These are phyloP conservation scores for Dendroctonus valens DNA, from an alignment of 1,140 invertebrate genomes.

Conservation along the genomic window DNA sequence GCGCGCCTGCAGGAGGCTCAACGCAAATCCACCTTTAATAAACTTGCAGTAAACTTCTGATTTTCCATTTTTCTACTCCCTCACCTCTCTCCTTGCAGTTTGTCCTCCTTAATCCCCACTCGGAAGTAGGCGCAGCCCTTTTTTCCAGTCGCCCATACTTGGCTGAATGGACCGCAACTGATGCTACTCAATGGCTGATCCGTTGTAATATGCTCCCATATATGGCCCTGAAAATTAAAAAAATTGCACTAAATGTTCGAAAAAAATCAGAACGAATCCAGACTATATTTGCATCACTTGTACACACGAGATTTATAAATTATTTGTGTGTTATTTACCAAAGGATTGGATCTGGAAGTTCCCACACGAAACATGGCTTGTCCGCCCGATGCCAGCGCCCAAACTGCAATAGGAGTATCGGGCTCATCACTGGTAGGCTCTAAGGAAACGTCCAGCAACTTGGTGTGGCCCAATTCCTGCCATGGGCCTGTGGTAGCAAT, in stretches of 20 bases:
- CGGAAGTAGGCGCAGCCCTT: constrained; percentile 82
- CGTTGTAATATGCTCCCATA: constrained; percentile 77
- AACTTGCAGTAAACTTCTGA: not conserved
- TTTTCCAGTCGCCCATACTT: constrained; percentile 83
- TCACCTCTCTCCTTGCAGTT: constrained; percentile 59
- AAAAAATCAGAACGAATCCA: too few relatives aligned
- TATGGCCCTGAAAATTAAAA: constrained; percentile 57
- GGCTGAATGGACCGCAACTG: constrained; percentile 63
- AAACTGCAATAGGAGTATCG: constrained; percentile 58
- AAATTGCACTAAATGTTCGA: too few relatives aligned
- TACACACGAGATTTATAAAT: too few relatives aligned
- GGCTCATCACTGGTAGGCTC: constrained; percentile 51
- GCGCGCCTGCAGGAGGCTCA: constrained; percentile 63
- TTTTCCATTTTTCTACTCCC: not conserved
- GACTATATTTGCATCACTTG: too few relatives aligned
- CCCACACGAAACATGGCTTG: constrained; percentile 78
- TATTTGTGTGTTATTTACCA: constrained; percentile 30
- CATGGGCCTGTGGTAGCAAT: constrained; percentile 83
- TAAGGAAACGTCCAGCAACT: constrained; percentile 76
- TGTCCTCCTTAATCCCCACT: constrained; percentile 64
- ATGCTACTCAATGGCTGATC: constrained; percentile 75
- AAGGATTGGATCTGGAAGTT: constrained; percentile 61
- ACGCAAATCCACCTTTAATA: constrained; percentile 57
- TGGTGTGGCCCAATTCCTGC: constrained; percentile 80
- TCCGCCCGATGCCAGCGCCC: constrained; percentile 75